These are phyloP conservation scores for Eupelmus urozonus DNA, from an alignment of 2,888 invertebrate species.

Conservation along the genomic window DNA sequence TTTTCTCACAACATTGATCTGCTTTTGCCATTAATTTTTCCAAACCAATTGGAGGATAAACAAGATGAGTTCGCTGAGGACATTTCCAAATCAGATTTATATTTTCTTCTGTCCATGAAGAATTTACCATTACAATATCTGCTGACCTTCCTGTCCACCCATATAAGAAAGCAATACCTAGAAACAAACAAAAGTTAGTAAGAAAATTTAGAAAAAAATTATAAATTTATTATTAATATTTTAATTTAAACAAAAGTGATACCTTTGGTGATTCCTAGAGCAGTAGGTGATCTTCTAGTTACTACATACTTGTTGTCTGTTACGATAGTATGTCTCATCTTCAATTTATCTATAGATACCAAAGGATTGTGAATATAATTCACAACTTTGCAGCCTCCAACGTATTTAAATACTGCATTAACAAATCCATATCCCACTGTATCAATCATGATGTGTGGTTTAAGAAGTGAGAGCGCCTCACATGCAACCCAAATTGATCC, in stretches of 20 bases:
- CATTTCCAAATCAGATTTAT: conserved; percentile 87
- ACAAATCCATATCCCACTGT: conserved; percentile 97
- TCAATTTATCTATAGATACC: conserved; percentile 94
- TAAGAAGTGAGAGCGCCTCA: conserved; percentile 85
- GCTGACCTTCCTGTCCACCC: conserved; percentile 88
- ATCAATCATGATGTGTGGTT: conserved; percentile 89
- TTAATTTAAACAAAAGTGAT: conserved; percentile 81
- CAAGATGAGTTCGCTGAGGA: conserved; percentile 83
- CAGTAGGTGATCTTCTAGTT: conserved; percentile 83
- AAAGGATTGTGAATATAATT: conserved; percentile 98
- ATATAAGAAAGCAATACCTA: conserved; percentile 81
- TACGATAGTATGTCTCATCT: conserved; percentile 84
- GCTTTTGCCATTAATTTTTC: conserved; percentile 81
- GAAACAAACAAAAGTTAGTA: too few relatives aligned
- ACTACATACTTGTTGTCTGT: conserved; percentile 92
- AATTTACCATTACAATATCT: conserved; percentile 95
- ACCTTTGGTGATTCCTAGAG: conserved; percentile 56
- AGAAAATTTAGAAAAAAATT: conserved; percentile 9
- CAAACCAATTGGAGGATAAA: conserved; percentile 98
- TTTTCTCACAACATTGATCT: conserved; percentile 77
- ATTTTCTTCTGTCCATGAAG: conserved; percentile 96
- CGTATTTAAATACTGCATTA: conserved; percentile 91
- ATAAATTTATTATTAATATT: conserved; percentile 84
- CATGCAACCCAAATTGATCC: conserved; percentile 91
- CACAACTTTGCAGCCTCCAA: conserved; percentile 89